Conservation (phyloP, 2,888 invertebrate genomes). For the Pantelozetes paolii region DNA sequence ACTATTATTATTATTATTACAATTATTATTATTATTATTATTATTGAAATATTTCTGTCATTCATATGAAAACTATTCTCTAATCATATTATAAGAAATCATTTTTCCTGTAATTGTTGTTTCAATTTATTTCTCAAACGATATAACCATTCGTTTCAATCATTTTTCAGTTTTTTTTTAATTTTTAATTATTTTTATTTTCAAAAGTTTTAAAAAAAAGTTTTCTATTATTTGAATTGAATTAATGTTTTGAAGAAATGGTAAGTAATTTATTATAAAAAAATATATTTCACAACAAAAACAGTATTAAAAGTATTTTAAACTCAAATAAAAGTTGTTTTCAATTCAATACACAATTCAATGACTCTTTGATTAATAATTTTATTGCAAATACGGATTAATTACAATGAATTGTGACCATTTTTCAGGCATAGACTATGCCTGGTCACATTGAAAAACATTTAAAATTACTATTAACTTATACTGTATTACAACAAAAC, state of each 20-base stretch:
- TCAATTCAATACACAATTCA: no score
- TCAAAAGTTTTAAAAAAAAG: not conserved
- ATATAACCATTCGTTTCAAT: not conserved
- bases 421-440: no score
- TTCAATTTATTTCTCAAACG: not conserved
- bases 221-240: not conserved
- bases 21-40: not conserved
- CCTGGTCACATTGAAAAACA: no score
- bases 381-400: no score
- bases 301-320: no score
- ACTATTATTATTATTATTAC: not conserved
- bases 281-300: no score
- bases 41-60: slow-evolving; percentile 11
- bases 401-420: no score
- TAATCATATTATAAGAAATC: not conserved
- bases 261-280: not conserved
- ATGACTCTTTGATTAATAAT: no score
- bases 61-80: not conserved
- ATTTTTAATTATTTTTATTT: slow-evolving; percentile 1
- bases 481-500: no score
- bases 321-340: no score
- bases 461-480: no score
- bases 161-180: not conserved
- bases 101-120: not conserved
- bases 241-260: slow-evolving; percentile 1